Evolutionary conservation across 1,140 invertebrate species (phyloP).

Genomic region (Diachasmimorpha longicaudata): DNA sequence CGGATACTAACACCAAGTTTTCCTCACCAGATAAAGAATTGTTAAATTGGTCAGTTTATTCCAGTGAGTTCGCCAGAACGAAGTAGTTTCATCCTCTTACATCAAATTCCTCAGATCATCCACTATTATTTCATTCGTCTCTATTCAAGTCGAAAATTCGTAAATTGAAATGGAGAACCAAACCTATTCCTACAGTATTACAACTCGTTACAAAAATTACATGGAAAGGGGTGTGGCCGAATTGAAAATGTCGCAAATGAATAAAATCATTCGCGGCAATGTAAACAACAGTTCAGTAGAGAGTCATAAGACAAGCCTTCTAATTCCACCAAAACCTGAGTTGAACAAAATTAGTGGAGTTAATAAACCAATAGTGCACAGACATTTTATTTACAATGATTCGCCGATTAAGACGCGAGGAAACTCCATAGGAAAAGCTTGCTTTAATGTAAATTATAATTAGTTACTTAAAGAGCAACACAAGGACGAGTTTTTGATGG

Average conservation of each 20-base stretch:
- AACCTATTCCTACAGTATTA: conserved; percentile 12
- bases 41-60: not conserved
- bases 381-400: conserved; percentile 23
- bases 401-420: conserved; percentile 28
- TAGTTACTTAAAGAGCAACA: not conserved
- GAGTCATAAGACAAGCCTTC: not conserved
- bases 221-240: conserved; percentile 25
- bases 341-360: not conserved
- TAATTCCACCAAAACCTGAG: not conserved
- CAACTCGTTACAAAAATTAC: conserved; percentile 35
- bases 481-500: no score
- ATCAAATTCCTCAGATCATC: not conserved
- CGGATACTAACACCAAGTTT: not conserved
- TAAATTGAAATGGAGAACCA: not conserved
- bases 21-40: not conserved
- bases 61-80: not conserved
- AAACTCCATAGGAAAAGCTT: conserved; percentile 42
- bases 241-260: conserved; percentile 16
- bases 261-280: not conserved
- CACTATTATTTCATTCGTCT: not conserved
- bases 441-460: conserved; percentile 41
- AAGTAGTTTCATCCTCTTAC: not conserved
- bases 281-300: not conserved
- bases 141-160: not conserved
- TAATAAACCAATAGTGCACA: not conserved